phyloP scores from a whole-genome alignment of 2,113 vertebrate species.

The Bubo bubo region DNA sequence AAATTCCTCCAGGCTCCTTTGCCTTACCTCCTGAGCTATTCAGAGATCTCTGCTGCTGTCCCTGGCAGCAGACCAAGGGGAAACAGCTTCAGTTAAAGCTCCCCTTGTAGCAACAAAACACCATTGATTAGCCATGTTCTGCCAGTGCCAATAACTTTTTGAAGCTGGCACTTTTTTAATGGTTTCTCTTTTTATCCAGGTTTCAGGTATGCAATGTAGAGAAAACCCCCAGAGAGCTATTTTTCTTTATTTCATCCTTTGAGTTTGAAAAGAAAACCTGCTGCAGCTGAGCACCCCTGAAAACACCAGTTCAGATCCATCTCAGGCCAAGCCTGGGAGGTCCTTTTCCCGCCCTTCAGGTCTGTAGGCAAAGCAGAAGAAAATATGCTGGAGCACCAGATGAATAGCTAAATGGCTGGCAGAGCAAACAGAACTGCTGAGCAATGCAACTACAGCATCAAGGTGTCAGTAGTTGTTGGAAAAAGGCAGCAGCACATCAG shows the following conservation, averaged over 20 bases:
- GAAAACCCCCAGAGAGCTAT: background rate
- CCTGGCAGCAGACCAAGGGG: background rate
- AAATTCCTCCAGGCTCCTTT: background rate
- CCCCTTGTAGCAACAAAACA: background rate
- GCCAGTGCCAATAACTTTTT: background rate
- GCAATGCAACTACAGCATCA: background rate
- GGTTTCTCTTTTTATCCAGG: background rate
- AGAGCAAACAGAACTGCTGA: background rate
- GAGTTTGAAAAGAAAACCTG: background rate
- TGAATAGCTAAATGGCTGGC: background rate
- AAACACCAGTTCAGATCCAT: background rate
- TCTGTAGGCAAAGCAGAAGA: background rate
- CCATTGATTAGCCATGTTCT: background rate
- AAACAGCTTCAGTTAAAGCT: background rate
- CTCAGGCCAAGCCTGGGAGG: background rate
- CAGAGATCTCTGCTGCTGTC: background rate
- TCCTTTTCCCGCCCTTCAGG: background rate
- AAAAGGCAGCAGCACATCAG: background rate
- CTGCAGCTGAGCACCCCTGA: background rate
- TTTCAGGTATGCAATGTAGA: background rate
- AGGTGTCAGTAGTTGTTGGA: background rate
- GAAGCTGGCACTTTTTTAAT: background rate
- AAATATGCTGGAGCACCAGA: background rate
- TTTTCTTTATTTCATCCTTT: background rate
- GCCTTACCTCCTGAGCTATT: background rate